Evolutionary conservation across 2,888 invertebrate species (phyloP), one percentile per base, ranked within the genome.

Genomic region (Augochlorella aurata): DNA sequence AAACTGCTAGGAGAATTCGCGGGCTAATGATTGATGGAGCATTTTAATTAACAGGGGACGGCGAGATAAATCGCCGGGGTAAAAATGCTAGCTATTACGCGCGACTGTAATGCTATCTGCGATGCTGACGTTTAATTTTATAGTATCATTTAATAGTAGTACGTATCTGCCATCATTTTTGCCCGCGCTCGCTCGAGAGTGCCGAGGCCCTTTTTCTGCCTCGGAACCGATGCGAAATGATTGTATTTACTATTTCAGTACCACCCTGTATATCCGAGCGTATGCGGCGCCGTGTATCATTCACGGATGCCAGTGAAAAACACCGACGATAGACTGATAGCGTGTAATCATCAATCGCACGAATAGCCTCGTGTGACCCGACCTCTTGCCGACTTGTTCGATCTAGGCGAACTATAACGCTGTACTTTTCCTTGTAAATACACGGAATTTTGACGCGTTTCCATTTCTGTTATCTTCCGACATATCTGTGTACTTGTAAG

Each of bases 301-400:
- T 66, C 54, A 77, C 49, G 65, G 47, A 24, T 16, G 10, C 5
- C 65, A 75, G 65, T 58, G 29, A 83, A 83, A 82, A 76, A 54
- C 9, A n/a, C 63, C 65, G 29, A 58, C 29, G n/a, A 58, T 16
- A 45, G n/a, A 16, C 38, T 18, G 85, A 77, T 85, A 83, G 71
- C 65, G 66, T 38, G 29, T 12, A 49, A 69, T 65, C 16, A 63
- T 65, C 16, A 63, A 83, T 83, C 50, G 52, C 54, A 69, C 54
- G 54, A 74, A 85, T 69, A 83, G 66, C 50, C 18, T 44, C 71
- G 47, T 61, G 71, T 82, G 69, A 75, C 45, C 24, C 14, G 85
- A 85, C 82, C 82, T 82, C 44, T 85, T 54, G 63, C 44, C 79
- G 72, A 52, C 68, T 63, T 38, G 38, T 38, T 4, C 5, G 38